Evolutionary conservation across 2,113 vertebrate genomes (phyloP), one percentile per base, ranked within the genome.

Genomic region (Dromiciops gliroides): DNA sequence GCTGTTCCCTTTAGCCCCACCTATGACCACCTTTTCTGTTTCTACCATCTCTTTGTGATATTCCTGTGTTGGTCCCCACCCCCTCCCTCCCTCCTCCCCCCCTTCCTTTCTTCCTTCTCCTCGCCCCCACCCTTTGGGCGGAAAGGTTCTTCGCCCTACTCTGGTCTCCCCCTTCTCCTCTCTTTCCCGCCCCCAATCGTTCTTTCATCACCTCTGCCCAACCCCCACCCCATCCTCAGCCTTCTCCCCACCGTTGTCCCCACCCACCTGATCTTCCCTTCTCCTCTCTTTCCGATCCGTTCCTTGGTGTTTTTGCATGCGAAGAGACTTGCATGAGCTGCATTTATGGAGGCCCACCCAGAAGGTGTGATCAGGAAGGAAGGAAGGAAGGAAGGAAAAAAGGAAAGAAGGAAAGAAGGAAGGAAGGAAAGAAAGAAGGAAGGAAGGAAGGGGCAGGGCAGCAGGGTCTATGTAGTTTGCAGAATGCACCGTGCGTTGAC

Each of bases 321-420:
- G 98, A 98, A 99, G 99, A 99, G 99, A 99, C 99, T 99, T 99
- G 99, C 99, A 99, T 99, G 99, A 98, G 99, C 99, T 99, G 99
- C 99, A 99, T 99, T 99, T 75, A 99, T 99, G 99, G 99, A 99
- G 99, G 99, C 99, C 99, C 67, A 75, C 67, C 67, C 67, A n/a
- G 67, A n/a, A 75, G 67, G 67, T 75, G 67, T n/a, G 67, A 49
- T 47, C 44, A 31, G 91, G 89, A 94, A 92, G 53, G 91, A 50
- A 92, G 52, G 47, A 75, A 92, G 48, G 56, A 49, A 92, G 51
- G 53, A 48, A 92, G 51, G 53, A 56, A 92, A 37, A 51, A 56
- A 92, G n/a, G 91, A 67, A 92, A 47, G 47, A 48, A 67, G 91
- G 52, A 56, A 92, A 52, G 44, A 56, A 92, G 91, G 52, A 56